Evolutionary conservation across 2,113 vertebrate genomes (phyloP).

Genomic region (Pristiophorus japonicus): DNA sequence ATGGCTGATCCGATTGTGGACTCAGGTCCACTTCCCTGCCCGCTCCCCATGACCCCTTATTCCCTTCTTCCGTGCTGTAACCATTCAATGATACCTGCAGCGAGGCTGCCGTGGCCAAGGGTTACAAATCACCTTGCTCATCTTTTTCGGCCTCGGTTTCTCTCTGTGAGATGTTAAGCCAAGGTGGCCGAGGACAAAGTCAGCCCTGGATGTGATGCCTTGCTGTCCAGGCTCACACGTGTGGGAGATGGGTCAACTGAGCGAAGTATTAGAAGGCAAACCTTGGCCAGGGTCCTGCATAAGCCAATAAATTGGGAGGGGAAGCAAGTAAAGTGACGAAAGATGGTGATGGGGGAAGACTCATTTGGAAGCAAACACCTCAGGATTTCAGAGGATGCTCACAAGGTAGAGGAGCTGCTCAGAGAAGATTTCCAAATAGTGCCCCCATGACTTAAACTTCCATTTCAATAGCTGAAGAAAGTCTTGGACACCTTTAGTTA

Average conservation of each 20-base stretch:
- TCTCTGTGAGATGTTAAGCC: not conserved
- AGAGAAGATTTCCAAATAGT: not conserved
- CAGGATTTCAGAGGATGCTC: not conserved
- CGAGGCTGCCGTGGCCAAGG: not conserved
- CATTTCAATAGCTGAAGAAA: not conserved
- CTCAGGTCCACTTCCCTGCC: too few species aligned
- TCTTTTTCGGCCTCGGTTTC: not conserved
- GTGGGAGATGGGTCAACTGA: too few species aligned
- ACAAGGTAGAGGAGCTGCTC: not conserved
- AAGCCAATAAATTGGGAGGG: not conserved
- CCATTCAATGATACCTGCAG: too few species aligned
- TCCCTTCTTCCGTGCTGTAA: too few species aligned
- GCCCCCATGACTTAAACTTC: not conserved
- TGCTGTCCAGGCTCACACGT: not conserved
- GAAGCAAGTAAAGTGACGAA: not conserved
- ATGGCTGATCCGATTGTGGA: too few species aligned
- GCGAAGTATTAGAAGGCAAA: not conserved
- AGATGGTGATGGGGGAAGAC: too few species aligned
- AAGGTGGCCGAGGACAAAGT: not conserved
- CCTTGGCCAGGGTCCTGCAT: not conserved
- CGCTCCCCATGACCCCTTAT: too few species aligned
- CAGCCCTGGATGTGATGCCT: not conserved
- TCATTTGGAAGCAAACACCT: not conserved
- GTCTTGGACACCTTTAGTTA: not conserved
- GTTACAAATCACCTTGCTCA: not conserved